Evolutionary conservation across 2,888 invertebrate species (phyloP), one percentile per base, ranked within the genome.

Genomic region (Drosophila mimica): DNA sequence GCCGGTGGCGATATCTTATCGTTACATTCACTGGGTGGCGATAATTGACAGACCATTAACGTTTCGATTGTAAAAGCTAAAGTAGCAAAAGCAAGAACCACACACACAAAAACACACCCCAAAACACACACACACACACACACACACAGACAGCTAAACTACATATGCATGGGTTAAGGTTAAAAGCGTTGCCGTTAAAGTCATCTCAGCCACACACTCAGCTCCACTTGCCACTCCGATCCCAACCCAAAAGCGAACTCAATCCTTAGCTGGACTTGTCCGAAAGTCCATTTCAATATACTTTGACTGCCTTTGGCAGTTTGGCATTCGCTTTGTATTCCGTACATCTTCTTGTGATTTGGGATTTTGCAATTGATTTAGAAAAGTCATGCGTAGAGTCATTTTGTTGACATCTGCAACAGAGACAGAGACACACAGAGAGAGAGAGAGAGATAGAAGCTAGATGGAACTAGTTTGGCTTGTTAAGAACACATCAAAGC

Each of bases 31-130:
- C 88, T 89, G 89, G 89, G 86, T 89, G 86, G 89, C 88, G 88
- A 87, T 87, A 87, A 87, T 87, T 87, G 86, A 87, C 86, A 87
- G 86, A 89, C 86, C 89, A 87, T 87, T 87, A 87, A 89, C 87
- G 89, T 89, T 87, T 79, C 79, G 84, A 87, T 81, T 87, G 89
- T 84, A 84, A 76, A 74, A 79, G 85, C 88, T 73, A 79, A 76
- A 86, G 81, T 71, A 79, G 79, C 75, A 72, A 60, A 31, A 59
- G 52, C 49, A 17, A 30, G 28, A 25, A 9, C 43, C 15, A 34
- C n/a, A 20, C 40, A 40, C n/a, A 4, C 52, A 31, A 30, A 6
- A 49, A 31, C 11, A n/a, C 62, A 60, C 65, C 25, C 25, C 25
- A 25, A 25, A 25, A 64, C 43, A 25, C 13, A 6, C 20, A 62